Percentiles rank a stretch among this genome's conserved stretches.
Evolutionary conservation across 1,140 invertebrate species (phyloP).

Genomic region (Campodea augens): DNA sequence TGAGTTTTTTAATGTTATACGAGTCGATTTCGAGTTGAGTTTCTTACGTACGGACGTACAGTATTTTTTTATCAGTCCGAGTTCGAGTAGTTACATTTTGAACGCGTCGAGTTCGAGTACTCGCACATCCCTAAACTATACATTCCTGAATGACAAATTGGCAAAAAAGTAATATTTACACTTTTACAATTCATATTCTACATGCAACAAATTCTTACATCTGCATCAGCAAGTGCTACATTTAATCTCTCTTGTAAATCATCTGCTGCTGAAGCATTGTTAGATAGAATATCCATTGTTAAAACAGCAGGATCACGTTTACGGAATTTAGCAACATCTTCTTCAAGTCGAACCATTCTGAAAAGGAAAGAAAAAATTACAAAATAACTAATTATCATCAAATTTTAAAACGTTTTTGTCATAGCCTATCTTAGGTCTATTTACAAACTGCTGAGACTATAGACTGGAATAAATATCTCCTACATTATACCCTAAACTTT

Average conservation of each 20-base stretch:
- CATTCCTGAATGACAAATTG: background rate
- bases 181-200: conserved; percentile 1
- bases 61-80: too few species aligned
- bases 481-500: background rate
- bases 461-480: background rate
- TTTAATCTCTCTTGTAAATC: conserved; percentile 42
- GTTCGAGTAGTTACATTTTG: too few species aligned
- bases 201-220: conserved; percentile 21
- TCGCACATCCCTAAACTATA: background rate
- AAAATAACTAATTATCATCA: too few species aligned
- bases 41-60: too few species aligned
- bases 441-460: background rate
- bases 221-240: conserved; percentile 50
- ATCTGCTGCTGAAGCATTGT: conserved; percentile 47
- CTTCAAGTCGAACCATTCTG: conserved; percentile 47
- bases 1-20: too few species aligned
- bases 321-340: conserved; percentile 56
- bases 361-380: too few species aligned
- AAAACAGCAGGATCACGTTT: conserved; percentile 66
- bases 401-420: background rate
- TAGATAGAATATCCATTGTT: conserved; percentile 61
- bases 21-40: too few species aligned
- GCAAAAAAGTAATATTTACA: conserved; percentile 1
- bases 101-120: background rate
- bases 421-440: background rate